These are phyloP conservation scores for Poecile atricapillus DNA, from an alignment of 2,113 vertebrate species.

Conservation along the genomic window DNA sequence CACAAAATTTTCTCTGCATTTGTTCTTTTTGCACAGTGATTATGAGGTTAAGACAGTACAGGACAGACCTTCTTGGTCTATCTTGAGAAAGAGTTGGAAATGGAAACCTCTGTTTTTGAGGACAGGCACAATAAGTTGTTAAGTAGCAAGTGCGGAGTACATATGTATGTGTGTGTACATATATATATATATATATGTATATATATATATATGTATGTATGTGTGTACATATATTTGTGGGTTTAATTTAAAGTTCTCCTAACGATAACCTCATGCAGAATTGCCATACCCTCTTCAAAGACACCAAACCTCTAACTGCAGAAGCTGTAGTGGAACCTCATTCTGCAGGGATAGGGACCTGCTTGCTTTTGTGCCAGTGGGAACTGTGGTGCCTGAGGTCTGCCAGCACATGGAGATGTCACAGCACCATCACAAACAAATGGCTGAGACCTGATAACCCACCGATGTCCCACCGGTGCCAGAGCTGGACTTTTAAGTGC, in stretches of 20 bases:
- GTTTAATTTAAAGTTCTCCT: not conserved
- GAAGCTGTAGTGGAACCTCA: not conserved
- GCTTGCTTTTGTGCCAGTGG: not conserved
- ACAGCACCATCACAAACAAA: not conserved
- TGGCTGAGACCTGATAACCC: not conserved
- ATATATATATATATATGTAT: not conserved
- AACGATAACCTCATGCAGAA: not conserved
- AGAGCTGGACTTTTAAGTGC: not conserved
- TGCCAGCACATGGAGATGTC: accelerated
- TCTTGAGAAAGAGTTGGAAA: not conserved
- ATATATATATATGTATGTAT: not conserved
- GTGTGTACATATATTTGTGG: not conserved
- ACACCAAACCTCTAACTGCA: not conserved
- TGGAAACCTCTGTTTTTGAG: not conserved
- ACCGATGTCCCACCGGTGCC: not conserved
- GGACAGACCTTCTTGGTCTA: not conserved
- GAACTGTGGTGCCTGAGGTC: not conserved
- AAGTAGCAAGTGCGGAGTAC: not conserved
- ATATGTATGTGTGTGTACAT: accelerated
- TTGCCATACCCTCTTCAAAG: not conserved
- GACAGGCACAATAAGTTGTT: not conserved
- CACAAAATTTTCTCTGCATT: not conserved
- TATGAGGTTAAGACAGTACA: not conserved
- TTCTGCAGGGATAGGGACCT: not conserved
- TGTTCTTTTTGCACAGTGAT: not conserved